A percentile compares a stretch with the other conserved stretches of the same genome.
Conservation (phyloP, 2,888 invertebrate genomes). For the Apamea crenata region DNA sequence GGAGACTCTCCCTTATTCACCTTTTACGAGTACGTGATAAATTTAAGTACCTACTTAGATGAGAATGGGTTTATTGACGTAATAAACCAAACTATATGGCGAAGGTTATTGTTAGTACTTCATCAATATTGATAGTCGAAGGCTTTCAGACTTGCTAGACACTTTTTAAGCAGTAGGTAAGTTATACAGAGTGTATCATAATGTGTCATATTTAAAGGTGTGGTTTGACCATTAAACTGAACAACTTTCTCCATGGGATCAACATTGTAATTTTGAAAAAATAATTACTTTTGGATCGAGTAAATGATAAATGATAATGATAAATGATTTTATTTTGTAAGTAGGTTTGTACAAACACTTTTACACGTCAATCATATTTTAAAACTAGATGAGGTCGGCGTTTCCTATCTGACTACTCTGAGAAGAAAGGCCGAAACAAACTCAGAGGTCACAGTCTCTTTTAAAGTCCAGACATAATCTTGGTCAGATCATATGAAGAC, state of each 20-base stretch:
- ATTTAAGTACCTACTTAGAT: conserved; percentile 30
- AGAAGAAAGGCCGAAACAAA: too few relatives aligned
- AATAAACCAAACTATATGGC: conserved; percentile 43
- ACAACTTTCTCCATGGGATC: background rate
- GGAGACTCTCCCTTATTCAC: background rate
- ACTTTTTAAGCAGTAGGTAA: background rate
- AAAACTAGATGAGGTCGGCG: too few relatives aligned
- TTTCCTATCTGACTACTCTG: too few relatives aligned
- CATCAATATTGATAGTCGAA: background rate
- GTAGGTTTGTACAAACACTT: too few relatives aligned
- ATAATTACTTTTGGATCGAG: background rate
- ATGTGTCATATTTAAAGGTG: background rate
- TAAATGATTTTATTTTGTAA: too few relatives aligned
- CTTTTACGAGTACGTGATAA: conserved; percentile 39
- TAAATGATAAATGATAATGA: too few relatives aligned
- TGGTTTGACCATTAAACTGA: background rate
- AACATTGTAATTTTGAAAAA: background rate
- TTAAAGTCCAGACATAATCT: too few relatives aligned
- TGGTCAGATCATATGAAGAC: too few relatives aligned
- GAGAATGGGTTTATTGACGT: conserved; percentile 44
- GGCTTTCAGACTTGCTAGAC: conserved; percentile 13
- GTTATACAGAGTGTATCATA: background rate
- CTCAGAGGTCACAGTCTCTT: too few relatives aligned
- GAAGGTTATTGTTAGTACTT: conserved; percentile 23
- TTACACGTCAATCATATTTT: too few relatives aligned